Evolutionary conservation across 2,113 vertebrate genomes (phyloP).

Genomic region (Engystomops pustulosus): DNA sequence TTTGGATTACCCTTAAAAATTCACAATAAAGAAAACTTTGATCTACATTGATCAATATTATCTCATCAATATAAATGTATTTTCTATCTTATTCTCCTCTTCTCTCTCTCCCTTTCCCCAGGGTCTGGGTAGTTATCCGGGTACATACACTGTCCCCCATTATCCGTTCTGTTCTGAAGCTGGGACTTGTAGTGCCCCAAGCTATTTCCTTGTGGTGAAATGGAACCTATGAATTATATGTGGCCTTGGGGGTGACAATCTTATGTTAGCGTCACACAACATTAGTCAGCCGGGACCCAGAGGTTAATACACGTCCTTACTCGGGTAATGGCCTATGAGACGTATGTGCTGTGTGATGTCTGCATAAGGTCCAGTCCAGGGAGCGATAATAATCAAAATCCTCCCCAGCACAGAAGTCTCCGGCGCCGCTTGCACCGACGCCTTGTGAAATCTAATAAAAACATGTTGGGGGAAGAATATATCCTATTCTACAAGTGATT

Average conservation of each 20-base stretch:
- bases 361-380: neutral
- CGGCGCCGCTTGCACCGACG: neutral
- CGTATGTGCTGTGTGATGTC: neutral
- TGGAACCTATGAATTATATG: neutral
- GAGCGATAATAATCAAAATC: neutral
- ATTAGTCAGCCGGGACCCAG: slow-evolving; percentile 25
- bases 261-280: slow-evolving; percentile 27
- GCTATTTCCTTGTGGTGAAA: neutral
- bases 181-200: slow-evolving; percentile 3
- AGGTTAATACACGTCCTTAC: slow-evolving; percentile 40
- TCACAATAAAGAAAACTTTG: too few species aligned
- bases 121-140: too few species aligned
- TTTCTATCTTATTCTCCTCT: neutral
- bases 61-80: too few species aligned
- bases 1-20: too few species aligned
- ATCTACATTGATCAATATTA: too few species aligned
- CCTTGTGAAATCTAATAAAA: slow-evolving; percentile 29
- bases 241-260: slow-evolving; percentile 26
- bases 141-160: neutral
- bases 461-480: slow-evolving; percentile 25
- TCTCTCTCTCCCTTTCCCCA: neutral
- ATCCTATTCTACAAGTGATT: slow-evolving; percentile 41
- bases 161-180: neutral
- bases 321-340: slow-evolving; percentile 24
- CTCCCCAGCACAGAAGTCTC: neutral